Conservation (phyloP, 2,797 vertebrate species). For the Thamnophis elegans region DNA sequence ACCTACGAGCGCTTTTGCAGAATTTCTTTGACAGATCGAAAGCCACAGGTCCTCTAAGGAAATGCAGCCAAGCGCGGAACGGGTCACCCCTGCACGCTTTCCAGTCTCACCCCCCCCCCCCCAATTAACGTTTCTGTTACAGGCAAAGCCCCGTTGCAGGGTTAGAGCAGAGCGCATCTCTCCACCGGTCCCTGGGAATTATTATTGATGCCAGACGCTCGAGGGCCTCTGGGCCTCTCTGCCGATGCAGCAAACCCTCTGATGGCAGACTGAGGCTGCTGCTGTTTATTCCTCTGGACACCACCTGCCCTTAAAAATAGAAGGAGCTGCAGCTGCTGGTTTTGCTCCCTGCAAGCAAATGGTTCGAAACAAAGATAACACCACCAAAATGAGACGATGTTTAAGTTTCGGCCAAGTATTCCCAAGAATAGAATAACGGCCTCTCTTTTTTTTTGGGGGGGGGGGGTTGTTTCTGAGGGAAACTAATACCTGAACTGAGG, state of each 20-base stretch:
- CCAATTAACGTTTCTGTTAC: background rate
- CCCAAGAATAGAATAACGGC: background rate
- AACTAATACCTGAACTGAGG: background rate
- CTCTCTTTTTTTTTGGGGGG: accelerated
- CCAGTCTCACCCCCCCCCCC: background rate
- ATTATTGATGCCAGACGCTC: slow-evolving; percentile 57
- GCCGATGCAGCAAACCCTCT: slow-evolving; percentile 33
- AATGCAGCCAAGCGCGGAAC: accelerated
- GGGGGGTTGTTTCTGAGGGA: background rate
- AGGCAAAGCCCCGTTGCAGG: background rate
- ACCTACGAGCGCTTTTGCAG: accelerated
- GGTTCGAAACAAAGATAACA: slow-evolving; percentile 12
- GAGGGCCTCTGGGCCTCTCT: slow-evolving; percentile 51
- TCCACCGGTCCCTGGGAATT: slow-evolving; percentile 54
- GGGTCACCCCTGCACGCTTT: background rate
- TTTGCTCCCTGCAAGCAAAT: slow-evolving; percentile 49
- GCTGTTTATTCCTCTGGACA: slow-evolving; percentile 32
- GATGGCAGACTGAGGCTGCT: background rate
- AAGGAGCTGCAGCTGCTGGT: slow-evolving; percentile 47
- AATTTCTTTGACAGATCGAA: slow-evolving; percentile 6
- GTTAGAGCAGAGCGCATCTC: slow-evolving; percentile 6
- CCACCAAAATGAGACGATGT: background rate
- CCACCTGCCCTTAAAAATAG: slow-evolving; percentile 61
- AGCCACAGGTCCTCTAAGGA: background rate
- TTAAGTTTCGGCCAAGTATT: slow-evolving; percentile 23